A percentile compares a stretch with the other conserved stretches of the same genome.
phyloP scores from a whole-genome alignment of 2,113 vertebrate species.

The Prolemur simus region DNA sequence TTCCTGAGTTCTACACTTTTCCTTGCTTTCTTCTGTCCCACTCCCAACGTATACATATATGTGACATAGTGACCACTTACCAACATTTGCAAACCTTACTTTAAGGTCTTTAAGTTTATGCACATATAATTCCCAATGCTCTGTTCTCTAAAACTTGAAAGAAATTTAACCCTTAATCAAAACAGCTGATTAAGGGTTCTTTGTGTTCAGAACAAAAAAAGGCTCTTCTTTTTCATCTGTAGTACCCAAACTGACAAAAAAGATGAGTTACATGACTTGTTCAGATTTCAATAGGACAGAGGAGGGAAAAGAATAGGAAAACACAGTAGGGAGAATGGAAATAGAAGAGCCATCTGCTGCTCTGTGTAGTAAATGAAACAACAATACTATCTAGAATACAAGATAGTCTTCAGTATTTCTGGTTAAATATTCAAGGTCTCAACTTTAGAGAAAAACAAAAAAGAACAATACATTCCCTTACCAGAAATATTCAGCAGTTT shows the following conservation, averaged over 20 bases:
- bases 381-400: not conserved
- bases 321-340: not conserved
- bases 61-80: not conserved
- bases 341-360: not conserved
- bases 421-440: constrained; percentile 63
- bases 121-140: not conserved
- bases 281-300: not conserved
- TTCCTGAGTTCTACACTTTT: not conserved
- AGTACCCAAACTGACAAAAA: not conserved
- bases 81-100: not conserved
- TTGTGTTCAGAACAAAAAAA: not conserved
- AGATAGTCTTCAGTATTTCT: constrained; percentile 3
- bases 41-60: not conserved
- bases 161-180: constrained; percentile 50
- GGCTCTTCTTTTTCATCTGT: not conserved
- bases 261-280: not conserved
- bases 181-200: constrained; percentile 14
- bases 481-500: constrained; percentile 82
- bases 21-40: not conserved
- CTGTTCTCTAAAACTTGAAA: constrained; percentile 49
- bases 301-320: not conserved
- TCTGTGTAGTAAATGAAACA: not conserved
- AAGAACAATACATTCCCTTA: constrained; percentile 79
- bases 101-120: not conserved
- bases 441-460: constrained; percentile 67